Evolutionary conservation across 2,113 vertebrate species (phyloP).

Genomic region (Brienomyrus brachyistius): DNA sequence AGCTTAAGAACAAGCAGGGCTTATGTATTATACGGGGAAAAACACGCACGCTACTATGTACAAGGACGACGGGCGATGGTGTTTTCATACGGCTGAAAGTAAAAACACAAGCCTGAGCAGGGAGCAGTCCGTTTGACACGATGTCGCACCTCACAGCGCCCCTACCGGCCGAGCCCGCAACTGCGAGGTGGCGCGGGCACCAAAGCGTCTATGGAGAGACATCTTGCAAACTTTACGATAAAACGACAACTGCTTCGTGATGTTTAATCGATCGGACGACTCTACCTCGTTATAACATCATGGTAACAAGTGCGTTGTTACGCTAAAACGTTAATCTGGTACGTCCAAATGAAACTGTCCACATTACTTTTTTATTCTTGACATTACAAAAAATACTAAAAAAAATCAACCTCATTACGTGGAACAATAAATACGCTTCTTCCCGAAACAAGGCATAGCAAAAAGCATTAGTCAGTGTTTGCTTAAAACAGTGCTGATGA

Average conservation of each 20-base stretch:
- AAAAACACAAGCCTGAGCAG: not conserved
- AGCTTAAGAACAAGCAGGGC: constrained; percentile 39
- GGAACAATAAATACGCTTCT: not conserved
- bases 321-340: not conserved
- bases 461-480: not conserved
- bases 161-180: not conserved
- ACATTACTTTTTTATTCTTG: constrained; percentile 5
- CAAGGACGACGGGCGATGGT: not conserved
- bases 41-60: constrained; percentile 1
- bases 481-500: constrained; percentile 4
- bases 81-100: not conserved
- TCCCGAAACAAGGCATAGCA: not conserved
- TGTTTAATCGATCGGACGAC: not conserved
- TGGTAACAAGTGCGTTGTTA: not conserved
- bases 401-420: not conserved
- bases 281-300: not conserved
- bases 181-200: not conserved
- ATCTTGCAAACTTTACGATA: not conserved
- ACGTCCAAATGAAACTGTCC: not conserved
- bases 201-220: not conserved
- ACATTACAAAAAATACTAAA: not conserved
- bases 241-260: not conserved
- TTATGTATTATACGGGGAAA: constrained; percentile 1
- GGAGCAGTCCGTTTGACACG: not conserved
- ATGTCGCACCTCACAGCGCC: not conserved